A percentile compares a stretch with the other conserved stretches of the same genome.
Conservation (phyloP, 2,797 vertebrate genomes). For the Trachurus trachurus region DNA sequence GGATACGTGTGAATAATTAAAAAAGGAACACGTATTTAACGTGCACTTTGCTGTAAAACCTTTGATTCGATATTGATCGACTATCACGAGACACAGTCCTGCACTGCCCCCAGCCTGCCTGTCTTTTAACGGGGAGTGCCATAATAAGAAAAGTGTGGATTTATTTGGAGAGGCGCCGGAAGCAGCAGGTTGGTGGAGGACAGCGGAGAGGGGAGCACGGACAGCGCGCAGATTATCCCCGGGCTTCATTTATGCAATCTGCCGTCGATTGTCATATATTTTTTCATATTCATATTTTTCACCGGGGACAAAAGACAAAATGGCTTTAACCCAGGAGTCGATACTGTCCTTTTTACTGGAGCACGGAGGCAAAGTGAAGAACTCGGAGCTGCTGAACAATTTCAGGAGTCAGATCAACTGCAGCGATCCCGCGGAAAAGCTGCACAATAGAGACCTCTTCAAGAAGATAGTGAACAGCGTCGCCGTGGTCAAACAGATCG, state of each 20-base stretch:
- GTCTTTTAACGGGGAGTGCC: background rate
- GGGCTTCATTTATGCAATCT: background rate
- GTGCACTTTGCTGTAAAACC: background rate
- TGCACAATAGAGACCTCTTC: conserved; percentile 89
- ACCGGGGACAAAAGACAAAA: conserved; percentile 30
- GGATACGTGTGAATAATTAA: background rate
- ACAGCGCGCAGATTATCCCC: conserved; percentile 19
- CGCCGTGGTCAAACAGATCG: conserved; percentile 89
- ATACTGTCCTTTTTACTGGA: conserved; percentile 90
- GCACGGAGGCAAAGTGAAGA: conserved; percentile 88
- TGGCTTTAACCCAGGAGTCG: conserved; percentile 87
- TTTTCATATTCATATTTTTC: too few species aligned
- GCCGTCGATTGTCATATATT: background rate
- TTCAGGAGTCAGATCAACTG: conserved; percentile 88
- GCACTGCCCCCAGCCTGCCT: background rate
- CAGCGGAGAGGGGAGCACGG: conserved; percentile 14
- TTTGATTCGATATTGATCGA: background rate
- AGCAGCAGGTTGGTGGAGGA: conserved; percentile 80
- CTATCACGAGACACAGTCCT: background rate
- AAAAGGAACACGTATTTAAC: background rate
- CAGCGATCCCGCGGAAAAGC: conserved; percentile 83
- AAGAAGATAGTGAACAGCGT: conserved; percentile 91
- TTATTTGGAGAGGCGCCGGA: conserved; percentile 75
- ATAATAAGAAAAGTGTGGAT: conserved; percentile 1
- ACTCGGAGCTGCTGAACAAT: conserved; percentile 87